Evolutionary conservation across 92 coral and sea anemone genomes (phyloP).

Genomic region (Phenganax marumi): DNA sequence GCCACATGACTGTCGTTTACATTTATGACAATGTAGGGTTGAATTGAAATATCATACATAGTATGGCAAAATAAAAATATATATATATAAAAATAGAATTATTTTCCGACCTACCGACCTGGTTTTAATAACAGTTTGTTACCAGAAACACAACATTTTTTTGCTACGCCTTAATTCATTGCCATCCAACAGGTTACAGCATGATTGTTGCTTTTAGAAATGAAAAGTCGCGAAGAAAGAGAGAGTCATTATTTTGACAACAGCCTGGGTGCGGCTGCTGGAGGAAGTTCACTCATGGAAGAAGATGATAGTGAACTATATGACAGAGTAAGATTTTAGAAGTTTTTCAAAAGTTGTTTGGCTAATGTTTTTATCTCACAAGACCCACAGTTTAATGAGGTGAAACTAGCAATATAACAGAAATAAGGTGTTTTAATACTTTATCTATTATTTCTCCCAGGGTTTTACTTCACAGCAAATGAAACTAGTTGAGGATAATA

Average conservation of each 20-base stretch:
- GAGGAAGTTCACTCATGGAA: conserved; percentile 94
- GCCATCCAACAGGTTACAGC: too few relatives aligned
- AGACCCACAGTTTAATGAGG: neutral
- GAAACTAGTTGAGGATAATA: conserved; percentile 85
- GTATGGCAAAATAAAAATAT: neutral
- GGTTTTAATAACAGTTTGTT: too few relatives aligned
- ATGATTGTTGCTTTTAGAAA: conserved; percentile 53
- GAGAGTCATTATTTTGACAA: conserved; percentile 95
- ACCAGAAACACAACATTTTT: too few relatives aligned
- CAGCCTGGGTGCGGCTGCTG: conserved; percentile 68
- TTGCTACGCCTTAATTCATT: too few relatives aligned
- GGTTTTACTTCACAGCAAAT: conserved; percentile 91
- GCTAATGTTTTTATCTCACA: neutral
- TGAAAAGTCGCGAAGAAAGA: conserved; percentile 89
- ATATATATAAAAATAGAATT: neutral
- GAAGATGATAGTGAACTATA: conserved; percentile 94
- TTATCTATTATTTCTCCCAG: conserved; percentile 45
- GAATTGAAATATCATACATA: too few relatives aligned
- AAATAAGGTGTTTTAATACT: neutral
- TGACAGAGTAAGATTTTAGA: conserved; percentile 67
- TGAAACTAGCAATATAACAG: too few relatives aligned
- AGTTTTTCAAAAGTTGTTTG: neutral
- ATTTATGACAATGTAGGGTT: too few relatives aligned
- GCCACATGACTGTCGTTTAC: too few relatives aligned
- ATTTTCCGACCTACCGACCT: too few relatives aligned